Conservation (phyloP, 2,888 invertebrate species). For the Camptogramma bilineatum region DNA sequence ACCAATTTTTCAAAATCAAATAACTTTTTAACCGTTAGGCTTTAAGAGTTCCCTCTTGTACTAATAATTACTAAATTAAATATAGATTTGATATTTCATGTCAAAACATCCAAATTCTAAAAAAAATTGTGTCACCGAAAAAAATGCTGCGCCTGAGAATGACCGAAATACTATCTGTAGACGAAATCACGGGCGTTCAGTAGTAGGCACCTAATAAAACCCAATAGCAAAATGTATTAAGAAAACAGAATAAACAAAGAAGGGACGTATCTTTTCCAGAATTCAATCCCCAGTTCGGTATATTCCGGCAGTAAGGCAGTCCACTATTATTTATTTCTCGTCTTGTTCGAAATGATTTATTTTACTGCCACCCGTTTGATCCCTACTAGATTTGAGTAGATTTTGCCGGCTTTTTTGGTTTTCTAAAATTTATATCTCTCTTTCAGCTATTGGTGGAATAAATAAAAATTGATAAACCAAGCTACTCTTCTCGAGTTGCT, state of each 20-base stretch:
- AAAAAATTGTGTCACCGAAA: no score
- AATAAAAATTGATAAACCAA: no score
- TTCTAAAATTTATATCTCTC: background rate
- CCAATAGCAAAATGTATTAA: constrained; percentile 24
- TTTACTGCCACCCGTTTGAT: constrained; percentile 40
- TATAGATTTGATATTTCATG: no score
- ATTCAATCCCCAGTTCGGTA: constrained; percentile 35
- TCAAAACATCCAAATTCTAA: no score
- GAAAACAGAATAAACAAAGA: constrained; percentile 24
- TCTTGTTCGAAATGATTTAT: constrained; percentile 53
- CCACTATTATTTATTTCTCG: constrained; percentile 54
- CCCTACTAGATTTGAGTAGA: constrained; percentile 22
- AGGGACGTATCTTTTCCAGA: constrained; percentile 28
- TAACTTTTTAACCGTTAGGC: no score
- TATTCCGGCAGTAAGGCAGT: constrained; percentile 38
- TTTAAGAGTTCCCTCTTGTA: no score
- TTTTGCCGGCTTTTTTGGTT: background rate
- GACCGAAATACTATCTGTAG: background rate
- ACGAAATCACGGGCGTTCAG: background rate
- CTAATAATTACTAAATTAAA: no score
- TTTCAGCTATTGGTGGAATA: no score
- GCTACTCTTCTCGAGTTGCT: no score
- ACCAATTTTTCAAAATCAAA: no score
- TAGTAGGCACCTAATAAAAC: constrained; percentile 21
- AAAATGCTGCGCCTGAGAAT: no score